A percentile compares a stretch with the other conserved stretches of the same genome.
Evolutionary conservation across 1,140 invertebrate genomes (phyloP).

Genomic region (Homarus americanus): DNA sequence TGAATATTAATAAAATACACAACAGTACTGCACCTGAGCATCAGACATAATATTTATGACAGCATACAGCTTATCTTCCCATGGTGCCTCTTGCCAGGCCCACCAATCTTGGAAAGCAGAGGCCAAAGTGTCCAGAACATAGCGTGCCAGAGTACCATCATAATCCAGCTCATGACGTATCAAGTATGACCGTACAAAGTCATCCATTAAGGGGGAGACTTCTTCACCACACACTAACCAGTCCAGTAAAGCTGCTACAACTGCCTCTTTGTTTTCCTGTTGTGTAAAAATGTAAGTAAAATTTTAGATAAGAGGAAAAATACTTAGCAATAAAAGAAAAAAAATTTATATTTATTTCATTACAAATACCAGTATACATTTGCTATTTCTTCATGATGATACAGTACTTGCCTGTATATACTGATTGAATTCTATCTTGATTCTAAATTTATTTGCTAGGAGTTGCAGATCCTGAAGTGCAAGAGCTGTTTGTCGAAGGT

Average conservation of each 20-base stretch:
- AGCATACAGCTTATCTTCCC: constrained; percentile 74
- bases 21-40: constrained; percentile 56
- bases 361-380: background rate
- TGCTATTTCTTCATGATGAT: background rate
- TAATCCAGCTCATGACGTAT: constrained; percentile 44
- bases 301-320: background rate
- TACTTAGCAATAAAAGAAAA: background rate
- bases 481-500: constrained; percentile 63
- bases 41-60: constrained; percentile 66
- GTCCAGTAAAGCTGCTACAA: constrained; percentile 57
- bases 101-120: constrained; percentile 65
- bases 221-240: constrained; percentile 73
- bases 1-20: too few species aligned
- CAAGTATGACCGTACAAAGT: constrained; percentile 56
- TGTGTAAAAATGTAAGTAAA: background rate
- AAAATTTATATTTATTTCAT: background rate
- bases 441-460: constrained; percentile 48
- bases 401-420: constrained; percentile 62
- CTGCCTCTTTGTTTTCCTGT: constrained; percentile 57
- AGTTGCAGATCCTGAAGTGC: constrained; percentile 66
- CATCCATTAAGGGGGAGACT: constrained; percentile 54
- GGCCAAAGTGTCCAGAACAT: constrained; percentile 58
- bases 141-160: constrained; percentile 55
- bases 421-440: constrained; percentile 59
- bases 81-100: constrained; percentile 68